Evolutionary conservation across 1,140 invertebrate genomes (phyloP).

Genomic region (Cardiocondyla obscurior): DNA sequence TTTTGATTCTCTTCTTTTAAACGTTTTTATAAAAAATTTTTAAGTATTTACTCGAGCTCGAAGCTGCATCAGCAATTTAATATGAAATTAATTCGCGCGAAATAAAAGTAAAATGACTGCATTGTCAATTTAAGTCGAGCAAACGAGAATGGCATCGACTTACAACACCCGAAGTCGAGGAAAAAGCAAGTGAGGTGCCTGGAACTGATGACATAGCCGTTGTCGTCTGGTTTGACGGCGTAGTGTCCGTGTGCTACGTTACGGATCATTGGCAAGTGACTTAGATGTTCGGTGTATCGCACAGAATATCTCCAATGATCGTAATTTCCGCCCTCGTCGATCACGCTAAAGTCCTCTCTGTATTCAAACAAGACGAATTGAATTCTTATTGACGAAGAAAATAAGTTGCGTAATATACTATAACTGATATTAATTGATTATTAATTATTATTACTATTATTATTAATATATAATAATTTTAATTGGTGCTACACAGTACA

Average conservation of each 20-base stretch:
- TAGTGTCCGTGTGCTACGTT: conserved; percentile 86
- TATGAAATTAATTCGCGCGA: background rate
- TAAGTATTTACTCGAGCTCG: background rate
- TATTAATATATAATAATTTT: too few relatives aligned
- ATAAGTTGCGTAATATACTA: conserved; percentile 17
- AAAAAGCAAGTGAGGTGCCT: conserved; percentile 87
- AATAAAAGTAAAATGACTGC: background rate
- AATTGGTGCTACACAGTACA: too few relatives aligned
- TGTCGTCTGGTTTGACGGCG: conserved; percentile 83
- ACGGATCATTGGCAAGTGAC: conserved; percentile 86
- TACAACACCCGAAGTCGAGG: conserved; percentile 85
- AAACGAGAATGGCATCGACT: conserved; percentile 73
- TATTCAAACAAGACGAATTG: background rate
- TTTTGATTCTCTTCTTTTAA: too few relatives aligned
- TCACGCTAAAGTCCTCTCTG: conserved; percentile 86
- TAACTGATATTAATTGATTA: too few relatives aligned
- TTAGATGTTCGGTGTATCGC: conserved; percentile 87
- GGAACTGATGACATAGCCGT: conserved; percentile 85
- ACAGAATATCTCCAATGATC: conserved; percentile 89
- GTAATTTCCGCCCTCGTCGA: conserved; percentile 87
- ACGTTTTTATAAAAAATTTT: background rate
- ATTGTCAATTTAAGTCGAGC: background rate
- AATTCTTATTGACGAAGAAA: background rate
- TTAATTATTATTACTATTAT: too few relatives aligned
- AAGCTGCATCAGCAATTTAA: background rate